Conservation (phyloP, 2,797 vertebrate genomes). For the Delichon dasypus region DNA sequence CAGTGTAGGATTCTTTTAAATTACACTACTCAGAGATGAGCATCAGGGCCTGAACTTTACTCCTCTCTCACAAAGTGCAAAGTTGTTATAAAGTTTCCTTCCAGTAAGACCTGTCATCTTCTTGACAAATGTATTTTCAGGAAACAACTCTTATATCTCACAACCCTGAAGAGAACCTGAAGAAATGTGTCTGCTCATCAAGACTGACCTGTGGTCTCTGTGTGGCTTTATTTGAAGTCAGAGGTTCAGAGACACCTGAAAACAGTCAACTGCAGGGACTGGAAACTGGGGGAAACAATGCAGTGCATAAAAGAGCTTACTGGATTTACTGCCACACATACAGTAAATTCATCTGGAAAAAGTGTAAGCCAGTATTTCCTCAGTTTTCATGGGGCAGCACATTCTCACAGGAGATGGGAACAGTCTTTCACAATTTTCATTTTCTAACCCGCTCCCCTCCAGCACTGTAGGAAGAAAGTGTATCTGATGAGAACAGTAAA, state of each 20-base stretch:
- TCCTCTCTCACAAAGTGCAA: not conserved
- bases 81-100: not conserved
- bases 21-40: not conserved
- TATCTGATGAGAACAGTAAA: not conserved
- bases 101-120: not conserved
- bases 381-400: not conserved
- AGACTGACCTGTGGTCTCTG: not conserved
- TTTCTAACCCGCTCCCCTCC: not conserved
- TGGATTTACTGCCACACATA: not conserved
- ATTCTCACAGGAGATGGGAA: not conserved
- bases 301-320: not conserved
- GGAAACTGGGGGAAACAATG: not conserved
- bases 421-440: not conserved
- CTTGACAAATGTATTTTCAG: slow-evolving; percentile 7
- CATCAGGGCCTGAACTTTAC: not conserved
- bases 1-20: not conserved
- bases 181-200: not conserved
- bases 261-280: not conserved
- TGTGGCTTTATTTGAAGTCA: not conserved
- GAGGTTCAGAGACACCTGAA: not conserved
- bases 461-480: not conserved
- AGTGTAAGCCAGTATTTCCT: not conserved
- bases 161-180: not conserved
- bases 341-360: not conserved
- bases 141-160: not conserved